These are phyloP conservation scores for Pimephales promelas DNA, from an alignment of 2,113 vertebrate genomes.

Conservation along the genomic window DNA sequence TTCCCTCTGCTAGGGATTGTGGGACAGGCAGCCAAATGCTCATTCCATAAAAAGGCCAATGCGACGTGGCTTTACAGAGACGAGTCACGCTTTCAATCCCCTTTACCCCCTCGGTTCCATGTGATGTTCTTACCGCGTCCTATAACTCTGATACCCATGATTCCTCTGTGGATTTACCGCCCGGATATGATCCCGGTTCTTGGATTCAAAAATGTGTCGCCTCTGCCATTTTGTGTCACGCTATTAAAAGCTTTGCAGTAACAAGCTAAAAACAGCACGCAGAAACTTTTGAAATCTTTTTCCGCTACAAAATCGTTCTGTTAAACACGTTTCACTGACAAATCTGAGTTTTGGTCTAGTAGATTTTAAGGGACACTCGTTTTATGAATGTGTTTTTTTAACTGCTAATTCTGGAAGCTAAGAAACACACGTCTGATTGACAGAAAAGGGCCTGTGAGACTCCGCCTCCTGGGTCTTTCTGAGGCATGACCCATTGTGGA, in stretches of 20 bases:
- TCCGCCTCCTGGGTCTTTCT: slow-evolving; percentile 58
- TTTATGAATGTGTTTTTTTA: background rate
- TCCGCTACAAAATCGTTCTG: background rate
- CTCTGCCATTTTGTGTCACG: background rate
- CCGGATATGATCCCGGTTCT: slow-evolving; percentile 10
- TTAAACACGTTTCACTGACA: background rate
- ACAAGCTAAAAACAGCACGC: background rate
- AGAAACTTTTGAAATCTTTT: background rate
- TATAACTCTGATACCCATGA: slow-evolving; percentile 40
- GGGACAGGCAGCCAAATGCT: background rate
- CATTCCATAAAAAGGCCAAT: slow-evolving; percentile 56
- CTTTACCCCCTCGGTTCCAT: slow-evolving; percentile 39
- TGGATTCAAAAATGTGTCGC: slow-evolving; percentile 2
- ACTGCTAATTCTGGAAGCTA: background rate
- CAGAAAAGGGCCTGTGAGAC: slow-evolving; percentile 67
- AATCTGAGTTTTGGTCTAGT: background rate
- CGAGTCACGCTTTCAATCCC: slow-evolving; percentile 53
- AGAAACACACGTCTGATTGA: slow-evolving; percentile 56
- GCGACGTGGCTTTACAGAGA: slow-evolving; percentile 53
- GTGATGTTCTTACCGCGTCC: slow-evolving; percentile 31
- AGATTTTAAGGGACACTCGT: background rate
- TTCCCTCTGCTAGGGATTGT: slow-evolving; percentile 40
- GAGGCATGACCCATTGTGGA: slow-evolving; percentile 72
- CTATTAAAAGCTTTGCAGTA: slow-evolving; percentile 26
- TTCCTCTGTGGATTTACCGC: slow-evolving; percentile 31